Evolutionary conservation across 1,140 invertebrate species (phyloP).

Genomic region (Triops longicaudatus): DNA sequence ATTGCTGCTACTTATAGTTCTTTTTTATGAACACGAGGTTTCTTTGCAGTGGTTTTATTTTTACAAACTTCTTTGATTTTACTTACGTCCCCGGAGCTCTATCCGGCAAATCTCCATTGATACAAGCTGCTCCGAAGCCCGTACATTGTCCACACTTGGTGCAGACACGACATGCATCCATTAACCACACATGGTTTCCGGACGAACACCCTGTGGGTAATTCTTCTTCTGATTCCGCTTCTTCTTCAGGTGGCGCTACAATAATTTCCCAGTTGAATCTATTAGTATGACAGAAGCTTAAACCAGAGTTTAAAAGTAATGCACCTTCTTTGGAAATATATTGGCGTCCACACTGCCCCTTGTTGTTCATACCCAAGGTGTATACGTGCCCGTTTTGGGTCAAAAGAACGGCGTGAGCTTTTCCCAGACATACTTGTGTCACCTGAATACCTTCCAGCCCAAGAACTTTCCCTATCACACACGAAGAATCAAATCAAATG

Average conservation of each 20-base stretch:
- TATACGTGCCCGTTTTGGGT: slow-evolving; percentile 83
- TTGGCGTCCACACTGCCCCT: slow-evolving; percentile 92
- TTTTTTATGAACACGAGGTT: too few species aligned
- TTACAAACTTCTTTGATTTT: neutral
- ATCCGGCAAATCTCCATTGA: slow-evolving; percentile 65
- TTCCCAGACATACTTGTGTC: slow-evolving; percentile 80
- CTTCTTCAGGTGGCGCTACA: slow-evolving; percentile 37
- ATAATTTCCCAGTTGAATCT: neutral
- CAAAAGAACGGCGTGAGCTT: slow-evolving; percentile 85
- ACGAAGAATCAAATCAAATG: neutral
- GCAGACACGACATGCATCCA: slow-evolving; percentile 79
- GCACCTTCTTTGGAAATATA: slow-evolving; percentile 11
- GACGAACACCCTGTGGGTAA: slow-evolving; percentile 42
- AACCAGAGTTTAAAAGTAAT: too few species aligned
- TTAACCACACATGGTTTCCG: slow-evolving; percentile 67
- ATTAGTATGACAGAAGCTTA: neutral
- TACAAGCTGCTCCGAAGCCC: slow-evolving; percentile 77
- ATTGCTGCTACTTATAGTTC: too few species aligned
- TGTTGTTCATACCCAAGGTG: slow-evolving; percentile 96
- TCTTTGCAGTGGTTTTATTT: too few species aligned
- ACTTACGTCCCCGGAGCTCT: slow-evolving; percentile 79
- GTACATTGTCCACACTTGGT: slow-evolving; percentile 88
- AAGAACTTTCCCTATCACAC: slow-evolving; percentile 51
- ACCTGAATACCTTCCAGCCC: slow-evolving; percentile 71
- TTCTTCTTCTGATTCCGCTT: slow-evolving; percentile 45